Conservation (phyloP, 2,888 invertebrate species). For the Nebria brevicollis region DNA sequence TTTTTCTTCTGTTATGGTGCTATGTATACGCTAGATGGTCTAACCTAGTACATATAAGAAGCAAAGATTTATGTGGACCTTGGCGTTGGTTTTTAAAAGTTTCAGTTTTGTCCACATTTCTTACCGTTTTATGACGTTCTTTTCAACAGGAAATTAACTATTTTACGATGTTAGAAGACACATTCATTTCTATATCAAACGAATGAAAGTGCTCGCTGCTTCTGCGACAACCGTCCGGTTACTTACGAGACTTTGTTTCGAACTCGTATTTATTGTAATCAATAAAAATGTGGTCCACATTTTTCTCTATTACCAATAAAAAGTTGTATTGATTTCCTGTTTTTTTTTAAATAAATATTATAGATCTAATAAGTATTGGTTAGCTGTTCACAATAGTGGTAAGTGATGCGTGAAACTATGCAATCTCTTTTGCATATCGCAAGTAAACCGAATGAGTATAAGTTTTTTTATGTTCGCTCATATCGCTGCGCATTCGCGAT, state of each 20-base stretch:
- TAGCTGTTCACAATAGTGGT: not conserved
- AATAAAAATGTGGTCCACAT: not conserved
- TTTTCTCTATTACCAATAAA: not conserved
- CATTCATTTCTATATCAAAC: constrained; percentile 34
- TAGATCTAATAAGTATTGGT: not conserved
- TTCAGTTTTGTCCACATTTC: constrained; percentile 32
- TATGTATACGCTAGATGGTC: not conserved
- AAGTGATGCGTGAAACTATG: not conserved
- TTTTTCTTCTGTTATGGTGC: not conserved
- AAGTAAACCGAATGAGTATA: not conserved
- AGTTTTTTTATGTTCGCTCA: not conserved
- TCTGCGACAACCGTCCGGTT: not conserved
- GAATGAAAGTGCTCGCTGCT: constrained; percentile 32
- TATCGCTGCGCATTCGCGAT: not conserved
- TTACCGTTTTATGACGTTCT: constrained; percentile 33
- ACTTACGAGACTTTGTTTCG: not conserved
- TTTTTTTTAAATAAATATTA: no score
- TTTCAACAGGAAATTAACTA: constrained; percentile 44
- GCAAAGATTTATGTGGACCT: constrained; percentile 7
- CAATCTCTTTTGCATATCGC: not conserved
- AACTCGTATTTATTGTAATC: not conserved
- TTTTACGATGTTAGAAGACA: constrained; percentile 43
- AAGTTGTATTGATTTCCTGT: not conserved
- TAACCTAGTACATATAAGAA: not conserved
- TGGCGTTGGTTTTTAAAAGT: constrained; percentile 36